Base-by-base conservation (phyloP, 2,888 invertebrate species). In the Aphidoletes aphidimyza region DNA sequence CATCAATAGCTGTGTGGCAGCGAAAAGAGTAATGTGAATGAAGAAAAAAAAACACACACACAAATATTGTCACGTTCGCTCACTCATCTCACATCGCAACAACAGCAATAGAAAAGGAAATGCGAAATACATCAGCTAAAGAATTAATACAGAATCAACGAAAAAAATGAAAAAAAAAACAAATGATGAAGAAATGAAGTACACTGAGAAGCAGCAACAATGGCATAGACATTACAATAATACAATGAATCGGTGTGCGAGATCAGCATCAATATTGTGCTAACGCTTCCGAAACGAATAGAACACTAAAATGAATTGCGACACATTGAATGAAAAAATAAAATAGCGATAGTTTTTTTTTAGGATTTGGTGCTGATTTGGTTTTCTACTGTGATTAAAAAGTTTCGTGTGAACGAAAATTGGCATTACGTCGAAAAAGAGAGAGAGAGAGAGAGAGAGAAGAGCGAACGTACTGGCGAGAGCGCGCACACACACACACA, bases 211-310 rank as follows among this genome's bases (percentile, higher is more conserved):
- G 14, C 69, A 69, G 30, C 69, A 69, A 69, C 69, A 69, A 69
- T 69, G 30, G 69, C 26, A 69, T n/a, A 26, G 69, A 69, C 69
- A 14, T 34, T 69, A 69, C 69, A 69, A 69, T 69, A 17, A 69
- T 69, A 14, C 34, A 9, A 42, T 30, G 11, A 34, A 30, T 69
- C n/a, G n/a, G 69, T 69, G 69, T 30, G 34, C 69, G 69, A 69
- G 30, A 69, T 69, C 34, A 69, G 69, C 69, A 69, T 54, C 54
- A 14, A 54, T 11, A 30, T 30, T 69, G 69, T 69, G 69, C 69
- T 30, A 69, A 30, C 17, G 69, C 69, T 69, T 69, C 69, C 69
- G 69, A 69, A 69, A 11, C 34, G 69, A 69, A 69, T 69, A 69
- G 69, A 69, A 54, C n/a, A n/a, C 22, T 14, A 22, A 54, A 54